Evolutionary conservation across 2,888 invertebrate genomes (phyloP).

Genomic region (Pristionchus japonicus): DNA sequence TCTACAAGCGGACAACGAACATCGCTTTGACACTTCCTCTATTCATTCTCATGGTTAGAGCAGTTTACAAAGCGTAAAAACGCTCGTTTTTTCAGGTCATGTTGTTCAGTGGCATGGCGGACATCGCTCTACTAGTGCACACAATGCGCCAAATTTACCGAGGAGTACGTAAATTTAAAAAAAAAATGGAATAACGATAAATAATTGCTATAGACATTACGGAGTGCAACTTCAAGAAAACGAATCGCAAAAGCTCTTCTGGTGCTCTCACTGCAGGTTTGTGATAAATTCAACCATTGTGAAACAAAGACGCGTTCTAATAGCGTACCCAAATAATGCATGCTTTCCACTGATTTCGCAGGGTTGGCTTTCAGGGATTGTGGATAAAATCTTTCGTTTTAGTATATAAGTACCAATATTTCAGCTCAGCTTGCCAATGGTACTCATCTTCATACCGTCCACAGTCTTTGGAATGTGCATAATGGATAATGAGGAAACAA

Average conservation of each 20-base stretch:
- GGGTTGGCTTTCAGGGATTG: too few relatives aligned
- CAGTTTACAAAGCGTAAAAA: neutral
- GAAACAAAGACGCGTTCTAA: neutral
- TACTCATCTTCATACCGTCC: neutral
- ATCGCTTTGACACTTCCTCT: neutral
- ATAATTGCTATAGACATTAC: neutral
- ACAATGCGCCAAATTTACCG: neutral
- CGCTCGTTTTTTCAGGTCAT: neutral
- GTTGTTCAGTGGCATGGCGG: neutral
- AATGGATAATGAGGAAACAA: too few relatives aligned
- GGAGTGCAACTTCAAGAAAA: neutral
- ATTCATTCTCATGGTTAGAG: neutral
- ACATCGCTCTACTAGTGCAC: neutral
- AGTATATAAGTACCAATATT: too few relatives aligned
- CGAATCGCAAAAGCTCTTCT: neutral
- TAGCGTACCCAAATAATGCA: too few relatives aligned
- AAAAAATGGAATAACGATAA: neutral
- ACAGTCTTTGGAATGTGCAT: neutral
- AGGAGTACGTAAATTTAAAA: neutral
- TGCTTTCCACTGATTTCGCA: too few relatives aligned
- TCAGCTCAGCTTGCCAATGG: neutral
- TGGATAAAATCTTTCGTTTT: too few relatives aligned
- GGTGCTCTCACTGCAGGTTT: neutral
- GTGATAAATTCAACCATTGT: too few relatives aligned
- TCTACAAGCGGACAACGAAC: too few relatives aligned